These are phyloP conservation scores for Pandion haliaetus DNA, from an alignment of 2,113 vertebrate genomes.

Conservation along the genomic window DNA sequence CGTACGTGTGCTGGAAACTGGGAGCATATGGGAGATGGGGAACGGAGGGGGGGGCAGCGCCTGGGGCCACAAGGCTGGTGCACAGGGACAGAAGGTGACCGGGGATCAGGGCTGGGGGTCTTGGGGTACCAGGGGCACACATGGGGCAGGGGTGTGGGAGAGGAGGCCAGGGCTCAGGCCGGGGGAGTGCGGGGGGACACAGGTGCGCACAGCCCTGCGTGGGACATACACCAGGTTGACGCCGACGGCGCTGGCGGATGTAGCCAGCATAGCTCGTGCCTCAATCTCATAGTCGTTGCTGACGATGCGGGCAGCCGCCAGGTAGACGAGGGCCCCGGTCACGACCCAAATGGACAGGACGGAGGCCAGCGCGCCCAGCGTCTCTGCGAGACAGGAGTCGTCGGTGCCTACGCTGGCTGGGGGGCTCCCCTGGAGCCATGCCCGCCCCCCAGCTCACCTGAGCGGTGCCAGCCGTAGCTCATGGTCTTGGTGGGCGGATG, in stretches of 20 bases:
- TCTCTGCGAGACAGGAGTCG: constrained; percentile 72
- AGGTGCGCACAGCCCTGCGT: accelerated
- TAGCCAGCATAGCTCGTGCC: constrained; percentile 89
- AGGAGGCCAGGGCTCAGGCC: not conserved
- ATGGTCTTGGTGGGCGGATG: constrained; percentile 88
- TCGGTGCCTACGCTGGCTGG: not conserved
- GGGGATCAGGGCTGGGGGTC: not conserved
- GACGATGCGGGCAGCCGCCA: constrained; percentile 89
- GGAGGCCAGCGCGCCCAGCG: constrained; percentile 88
- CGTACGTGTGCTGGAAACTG: accelerated
- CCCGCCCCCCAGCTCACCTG: constrained; percentile 72
- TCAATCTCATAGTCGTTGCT: constrained; percentile 93
- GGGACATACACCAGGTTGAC: constrained; percentile 91
- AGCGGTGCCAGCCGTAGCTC: constrained; percentile 95
- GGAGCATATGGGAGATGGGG: not conserved
- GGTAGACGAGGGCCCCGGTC: constrained; percentile 88
- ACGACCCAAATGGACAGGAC: constrained; percentile 96
- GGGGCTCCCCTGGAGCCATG: accelerated
- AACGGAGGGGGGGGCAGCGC: accelerated
- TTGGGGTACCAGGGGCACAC: not conserved
- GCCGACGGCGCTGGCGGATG: constrained; percentile 85
- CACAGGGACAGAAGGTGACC: not conserved
- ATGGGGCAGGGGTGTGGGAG: not conserved
- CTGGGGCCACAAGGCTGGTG: not conserved
- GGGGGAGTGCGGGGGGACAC: accelerated